phyloP scores from a whole-genome alignment of 2,797 vertebrate species.

The Lepilemur septentrionalis region DNA sequence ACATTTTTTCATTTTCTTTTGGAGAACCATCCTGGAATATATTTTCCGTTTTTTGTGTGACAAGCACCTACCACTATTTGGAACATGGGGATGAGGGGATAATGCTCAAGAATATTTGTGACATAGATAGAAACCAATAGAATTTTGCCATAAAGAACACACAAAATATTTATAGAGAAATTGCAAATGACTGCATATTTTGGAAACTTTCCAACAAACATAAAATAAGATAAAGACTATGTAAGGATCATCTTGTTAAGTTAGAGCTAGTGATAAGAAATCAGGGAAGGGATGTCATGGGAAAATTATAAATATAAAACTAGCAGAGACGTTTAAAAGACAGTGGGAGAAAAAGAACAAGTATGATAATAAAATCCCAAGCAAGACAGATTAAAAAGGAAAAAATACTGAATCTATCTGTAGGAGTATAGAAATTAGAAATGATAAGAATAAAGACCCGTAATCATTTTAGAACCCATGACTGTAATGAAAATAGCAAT shows the following conservation, averaged over 20 bases:
- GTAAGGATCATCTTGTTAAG: not conserved
- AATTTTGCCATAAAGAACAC: not conserved
- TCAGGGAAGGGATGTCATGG: not conserved
- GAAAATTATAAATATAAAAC: not conserved
- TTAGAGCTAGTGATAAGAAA: not conserved
- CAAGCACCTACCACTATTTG: not conserved
- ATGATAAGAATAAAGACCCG: not conserved
- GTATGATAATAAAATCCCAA: not conserved
- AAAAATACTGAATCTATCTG: not conserved
- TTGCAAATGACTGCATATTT: not conserved
- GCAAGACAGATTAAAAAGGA: not conserved
- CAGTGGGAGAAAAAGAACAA: not conserved
- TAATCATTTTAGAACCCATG: not conserved
- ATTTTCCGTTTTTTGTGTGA: conserved; percentile 3
- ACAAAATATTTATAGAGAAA: not conserved
- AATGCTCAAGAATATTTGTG: not conserved
- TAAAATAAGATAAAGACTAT: not conserved
- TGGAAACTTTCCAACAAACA: not conserved
- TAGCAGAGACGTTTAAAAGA: not conserved
- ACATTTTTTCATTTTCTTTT: not conserved
- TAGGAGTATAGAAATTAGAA: not conserved
- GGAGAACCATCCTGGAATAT: not conserved
- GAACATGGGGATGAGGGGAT: not conserved
- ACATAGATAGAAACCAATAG: not conserved
- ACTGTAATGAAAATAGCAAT: not conserved